Evolutionary conservation across 2,888 invertebrate species (phyloP).

Genomic region (Drosophila lutescens): DNA sequence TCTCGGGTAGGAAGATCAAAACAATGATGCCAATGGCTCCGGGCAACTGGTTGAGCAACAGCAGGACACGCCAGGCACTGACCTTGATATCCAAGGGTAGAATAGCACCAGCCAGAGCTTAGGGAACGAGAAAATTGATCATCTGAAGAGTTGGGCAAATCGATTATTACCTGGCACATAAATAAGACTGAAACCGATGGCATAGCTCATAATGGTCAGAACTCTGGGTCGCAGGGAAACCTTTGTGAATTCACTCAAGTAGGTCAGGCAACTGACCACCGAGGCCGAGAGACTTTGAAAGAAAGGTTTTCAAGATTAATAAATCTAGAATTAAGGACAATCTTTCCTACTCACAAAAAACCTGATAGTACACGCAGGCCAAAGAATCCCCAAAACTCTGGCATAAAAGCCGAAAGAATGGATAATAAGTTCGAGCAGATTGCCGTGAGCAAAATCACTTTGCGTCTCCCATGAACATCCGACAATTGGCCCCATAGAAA

Average conservation of each 20-base stretch:
- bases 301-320: too few relatives aligned
- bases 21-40: conserved; percentile 1
- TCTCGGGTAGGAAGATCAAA: conserved; percentile 39
- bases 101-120: conserved; percentile 17
- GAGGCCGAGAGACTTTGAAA: conserved; percentile 33
- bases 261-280: conserved; percentile 21
- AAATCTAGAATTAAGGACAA: not conserved
- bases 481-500: not conserved
- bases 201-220: conserved; percentile 28
- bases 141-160: not conserved
- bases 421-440: not conserved
- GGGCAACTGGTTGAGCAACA: conserved; percentile 18
- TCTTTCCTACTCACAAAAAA: conserved; percentile 12
- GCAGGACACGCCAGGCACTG: conserved; percentile 41
- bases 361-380: not conserved
- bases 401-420: conserved; percentile 16
- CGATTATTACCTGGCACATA: conserved; percentile 38
- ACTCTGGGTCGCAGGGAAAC: conserved; percentile 32
- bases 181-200: conserved; percentile 9
- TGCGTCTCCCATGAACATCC: conserved; percentile 16
- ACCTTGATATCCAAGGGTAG: conserved; percentile 2
- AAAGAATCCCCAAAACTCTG: conserved; percentile 22
- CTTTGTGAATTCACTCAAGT: conserved; percentile 42
- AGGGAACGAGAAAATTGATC: too few relatives aligned
- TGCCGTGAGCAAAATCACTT: not conserved